Evolutionary conservation across 1,140 invertebrate genomes (phyloP).

Genomic region (Scylla paramamosain): DNA sequence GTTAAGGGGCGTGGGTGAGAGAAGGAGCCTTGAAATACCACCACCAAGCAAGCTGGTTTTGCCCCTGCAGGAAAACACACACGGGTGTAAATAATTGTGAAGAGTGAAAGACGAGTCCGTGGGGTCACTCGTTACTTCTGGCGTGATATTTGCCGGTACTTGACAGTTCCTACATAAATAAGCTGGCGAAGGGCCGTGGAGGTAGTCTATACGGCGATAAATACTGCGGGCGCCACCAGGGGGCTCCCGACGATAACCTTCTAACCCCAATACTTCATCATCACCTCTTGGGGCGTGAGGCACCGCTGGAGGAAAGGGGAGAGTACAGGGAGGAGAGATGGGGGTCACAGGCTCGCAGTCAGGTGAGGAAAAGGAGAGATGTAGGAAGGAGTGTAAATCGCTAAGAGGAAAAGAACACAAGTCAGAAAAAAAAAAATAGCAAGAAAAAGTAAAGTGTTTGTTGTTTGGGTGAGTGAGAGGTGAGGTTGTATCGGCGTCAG

Average conservation of each 20-base stretch:
- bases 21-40: too few species aligned
- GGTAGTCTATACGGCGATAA: conserved; percentile 37
- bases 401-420: neutral
- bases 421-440: neutral
- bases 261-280: conserved; percentile 50
- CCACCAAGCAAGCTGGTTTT: neutral
- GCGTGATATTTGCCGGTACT: neutral
- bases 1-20: too few species aligned
- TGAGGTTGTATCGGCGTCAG: neutral
- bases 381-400: conserved; percentile 2
- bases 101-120: neutral
- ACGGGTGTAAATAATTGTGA: neutral
- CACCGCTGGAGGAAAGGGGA: neutral
- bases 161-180: neutral
- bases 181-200: neutral
- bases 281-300: conserved; percentile 20
- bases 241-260: conserved; percentile 57
- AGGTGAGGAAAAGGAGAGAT: conserved; percentile 11
- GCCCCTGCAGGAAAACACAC: neutral
- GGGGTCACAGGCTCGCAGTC: neutral
- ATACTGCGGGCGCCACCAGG: conserved; percentile 43
- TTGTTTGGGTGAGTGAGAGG: neutral
- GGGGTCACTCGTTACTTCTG: neutral
- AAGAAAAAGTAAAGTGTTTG: neutral
- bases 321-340: neutral